Evolutionary conservation across 2,113 vertebrate species (phyloP), one percentile per base, ranked within the genome.

Genomic region (Python bivittatus): DNA sequence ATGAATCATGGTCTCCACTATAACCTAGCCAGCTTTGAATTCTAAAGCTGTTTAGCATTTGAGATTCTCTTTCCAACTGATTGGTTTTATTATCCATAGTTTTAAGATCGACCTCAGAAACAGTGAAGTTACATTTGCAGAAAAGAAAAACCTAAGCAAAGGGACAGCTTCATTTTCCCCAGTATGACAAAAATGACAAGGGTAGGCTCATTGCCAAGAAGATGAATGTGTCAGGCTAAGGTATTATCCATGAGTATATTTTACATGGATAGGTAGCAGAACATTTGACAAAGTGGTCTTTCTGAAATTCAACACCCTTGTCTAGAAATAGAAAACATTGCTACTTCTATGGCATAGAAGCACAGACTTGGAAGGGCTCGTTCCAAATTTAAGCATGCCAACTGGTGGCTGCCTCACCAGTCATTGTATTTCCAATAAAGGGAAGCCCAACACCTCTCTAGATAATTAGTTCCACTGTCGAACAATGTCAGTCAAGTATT

Each of bases 251-350:
- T 88, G 27, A 95, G 91, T 94, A 95, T 93, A 86, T 93, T 96
- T 95, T 93, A 89, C 94, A 95, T 95, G 93, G 94, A 91, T 92
- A 91, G 22, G 54, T 38, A 92, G 89, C n/a, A 86, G 91, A 95
- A 90, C 95, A 94, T 83, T 89, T 93, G 91, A 92, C 94, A 95
- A 95, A 94, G 91, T 84, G 94, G 96, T 93, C 92, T 93, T 94
- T 94, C 95, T 96, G 93, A 96, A 91, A 89, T 96, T 96, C 94
- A 95, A 90, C 93, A 96, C 86, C 92, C 91, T 91, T 95, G 94
- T 92, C 91, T 95, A 95, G 95, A 95, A 96, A 95, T 96, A 92
- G 94, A 88, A 88, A 89, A 64, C 91, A 93, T 89, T 88, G 95
- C 7, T 79, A 93, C 90, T 90, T 88, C 79, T 93, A 92, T 79